These are phyloP conservation scores for Genyomyrus donnyi DNA, from an alignment of 2,113 vertebrate species.

Conservation along the genomic window DNA sequence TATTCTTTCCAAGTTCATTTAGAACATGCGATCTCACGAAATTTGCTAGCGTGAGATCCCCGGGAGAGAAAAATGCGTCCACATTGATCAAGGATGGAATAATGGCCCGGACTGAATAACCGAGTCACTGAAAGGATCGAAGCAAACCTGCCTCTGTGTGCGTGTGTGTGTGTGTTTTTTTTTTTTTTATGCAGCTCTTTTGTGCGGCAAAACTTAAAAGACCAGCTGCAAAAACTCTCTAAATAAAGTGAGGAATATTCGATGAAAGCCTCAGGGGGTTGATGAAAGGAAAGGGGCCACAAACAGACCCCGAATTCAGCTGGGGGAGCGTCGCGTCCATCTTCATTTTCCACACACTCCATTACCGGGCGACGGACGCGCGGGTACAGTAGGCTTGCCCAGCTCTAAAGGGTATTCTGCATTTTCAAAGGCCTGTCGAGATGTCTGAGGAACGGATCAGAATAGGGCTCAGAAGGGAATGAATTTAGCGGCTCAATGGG, in stretches of 20 bases:
- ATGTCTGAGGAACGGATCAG: conserved; percentile 11
- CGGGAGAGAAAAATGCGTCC: conserved; percentile 30
- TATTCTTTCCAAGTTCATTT: conserved; percentile 38
- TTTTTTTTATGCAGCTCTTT: conserved; percentile 10
- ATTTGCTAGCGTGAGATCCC: conserved; percentile 27
- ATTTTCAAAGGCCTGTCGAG: conserved; percentile 5
- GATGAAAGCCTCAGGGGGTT: conserved; percentile 26
- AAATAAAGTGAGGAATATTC: conserved; percentile 33
- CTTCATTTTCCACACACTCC: conserved; percentile 23
- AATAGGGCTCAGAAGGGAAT: background rate
- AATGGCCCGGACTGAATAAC: conserved; percentile 34
- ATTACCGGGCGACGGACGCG: conserved; percentile 11
- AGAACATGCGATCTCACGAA: conserved; percentile 36
- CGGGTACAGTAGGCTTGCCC: conserved; percentile 9
- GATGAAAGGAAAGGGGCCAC: conserved; percentile 14
- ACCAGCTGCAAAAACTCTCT: conserved; percentile 19
- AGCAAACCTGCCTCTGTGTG: conserved; percentile 6
- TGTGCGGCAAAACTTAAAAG: conserved; percentile 29
- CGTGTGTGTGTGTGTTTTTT: background rate
- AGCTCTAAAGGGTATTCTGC: conserved; percentile 7
- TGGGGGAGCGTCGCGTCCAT: conserved; percentile 15
- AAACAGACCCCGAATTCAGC: conserved; percentile 22
- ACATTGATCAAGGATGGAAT: conserved; percentile 39
- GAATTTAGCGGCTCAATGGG: conserved; percentile 15
- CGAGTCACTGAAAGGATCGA: conserved; percentile 32